Base-by-base conservation (phyloP, 92 coral and sea anemone genomes). In the Actinostola sp. region DNA sequence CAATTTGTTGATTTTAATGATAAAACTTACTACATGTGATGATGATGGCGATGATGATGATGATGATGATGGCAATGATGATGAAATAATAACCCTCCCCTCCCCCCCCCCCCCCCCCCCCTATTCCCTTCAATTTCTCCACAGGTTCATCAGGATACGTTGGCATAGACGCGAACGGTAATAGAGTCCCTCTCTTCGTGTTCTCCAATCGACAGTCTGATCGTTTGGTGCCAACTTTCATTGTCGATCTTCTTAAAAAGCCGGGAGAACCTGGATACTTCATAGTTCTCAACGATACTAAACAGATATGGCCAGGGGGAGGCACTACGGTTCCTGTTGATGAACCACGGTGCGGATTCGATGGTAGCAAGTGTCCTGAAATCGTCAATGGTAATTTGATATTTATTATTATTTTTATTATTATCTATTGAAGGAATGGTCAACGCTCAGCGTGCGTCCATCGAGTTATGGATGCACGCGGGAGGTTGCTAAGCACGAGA, bases 101-200 rank as follows among this genome's bases (percentile, higher is more conserved):
- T 35, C 26, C 12, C n/a, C n/a, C n/a, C n/a, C n/a, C n/a, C n/a
- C n/a, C n/a, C n/a, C n/a, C n/a, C n/a, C n/a, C n/a, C n/a, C n/a
- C n/a, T n/a, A n/a, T n/a, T n/a, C n/a, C n/a, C n/a, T n/a, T 61
- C 33, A 2, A 30, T 35, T 24, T 5, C 14, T 53, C 30, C 53
- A 3, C 66, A 90, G 96, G 96, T 31, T 64, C 76, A n/a, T 71
- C 96, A 23, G 96, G 96, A 8, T 61, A 68, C 1, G 89, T 90
- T 53, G 92, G 93, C 42, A 79, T 90, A 62, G 67, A 69, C 25
- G 0, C 0, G 0, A 21, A 45, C 1, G 96, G 96, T 31, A 83
- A 90, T 61, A 85, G 92, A 6, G 78, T 87, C 0, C 96, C 96
- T 4, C 71, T 82, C 33, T 90, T 90, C 41, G 92, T 82, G 52